Evolutionary conservation across 64 coral and sea anemone genomes (phyloP).

Genomic region (Stylophora pistillata): DNA sequence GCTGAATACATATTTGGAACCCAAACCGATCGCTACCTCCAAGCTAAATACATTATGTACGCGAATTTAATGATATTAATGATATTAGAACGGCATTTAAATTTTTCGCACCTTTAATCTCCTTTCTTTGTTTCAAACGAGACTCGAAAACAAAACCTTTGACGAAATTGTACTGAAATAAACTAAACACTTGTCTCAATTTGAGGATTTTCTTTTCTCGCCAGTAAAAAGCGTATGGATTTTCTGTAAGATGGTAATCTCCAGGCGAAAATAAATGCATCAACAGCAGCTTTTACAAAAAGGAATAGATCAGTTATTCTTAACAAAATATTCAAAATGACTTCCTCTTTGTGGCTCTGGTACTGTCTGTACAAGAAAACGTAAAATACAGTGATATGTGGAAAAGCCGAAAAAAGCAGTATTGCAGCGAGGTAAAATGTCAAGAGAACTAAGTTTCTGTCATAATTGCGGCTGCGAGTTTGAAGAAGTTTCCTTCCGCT

Average conservation of each 20-base stretch:
- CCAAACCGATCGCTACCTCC: too few species aligned
- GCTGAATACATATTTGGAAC: too few species aligned
- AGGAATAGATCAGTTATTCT: conserved; percentile 79
- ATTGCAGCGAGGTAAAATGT: conserved; percentile 76
- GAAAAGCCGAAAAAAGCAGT: conserved; percentile 60
- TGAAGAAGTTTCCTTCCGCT: neutral
- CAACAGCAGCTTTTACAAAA: conserved; percentile 63
- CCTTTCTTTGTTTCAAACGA: neutral
- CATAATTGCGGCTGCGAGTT: neutral
- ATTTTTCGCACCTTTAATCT: too few species aligned
- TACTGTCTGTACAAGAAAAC: conserved; percentile 70
- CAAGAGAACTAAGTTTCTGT: conserved; percentile 60
- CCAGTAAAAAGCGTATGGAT: conserved; percentile 9
- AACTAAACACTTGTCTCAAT: neutral
- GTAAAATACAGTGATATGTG: conserved; percentile 74
- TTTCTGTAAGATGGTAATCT: conserved; percentile 67
- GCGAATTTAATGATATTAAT: too few species aligned
- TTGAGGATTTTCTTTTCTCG: neutral
- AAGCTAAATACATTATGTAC: too few species aligned
- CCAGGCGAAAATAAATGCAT: conserved; percentile 87
- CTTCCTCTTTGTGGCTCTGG: conserved; percentile 33
- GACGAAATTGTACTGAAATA: neutral
- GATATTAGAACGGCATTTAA: too few species aligned
- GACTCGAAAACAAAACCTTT: neutral
- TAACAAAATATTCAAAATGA: conserved; percentile 52